Evolutionary conservation across 2,113 vertebrate genomes (phyloP).

Genomic region (Channa argus): DNA sequence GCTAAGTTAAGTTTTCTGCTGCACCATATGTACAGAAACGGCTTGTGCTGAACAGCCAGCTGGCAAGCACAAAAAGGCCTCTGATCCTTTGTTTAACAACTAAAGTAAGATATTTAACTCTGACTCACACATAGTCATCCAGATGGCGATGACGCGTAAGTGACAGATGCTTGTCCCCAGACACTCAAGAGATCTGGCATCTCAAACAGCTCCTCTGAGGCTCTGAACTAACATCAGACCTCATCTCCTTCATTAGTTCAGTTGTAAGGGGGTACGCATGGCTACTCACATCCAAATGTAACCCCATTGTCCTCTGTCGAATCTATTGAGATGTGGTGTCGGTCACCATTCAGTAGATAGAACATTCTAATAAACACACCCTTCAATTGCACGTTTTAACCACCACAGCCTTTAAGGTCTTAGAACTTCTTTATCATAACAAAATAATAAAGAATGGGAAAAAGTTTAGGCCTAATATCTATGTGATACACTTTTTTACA

Average conservation of each 20-base stretch:
- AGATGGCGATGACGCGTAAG: slow-evolving; percentile 60
- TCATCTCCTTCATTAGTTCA: slow-evolving; percentile 63
- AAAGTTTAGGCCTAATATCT: too few relatives aligned
- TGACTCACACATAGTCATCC: slow-evolving; percentile 41
- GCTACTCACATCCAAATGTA: slow-evolving; percentile 48
- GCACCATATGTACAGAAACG: background rate
- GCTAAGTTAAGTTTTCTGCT: background rate
- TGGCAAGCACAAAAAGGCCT: background rate
- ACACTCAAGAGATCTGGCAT: slow-evolving; percentile 45
- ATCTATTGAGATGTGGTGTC: slow-evolving; percentile 40
- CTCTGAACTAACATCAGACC: slow-evolving; percentile 43
- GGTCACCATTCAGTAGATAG: slow-evolving; percentile 28
- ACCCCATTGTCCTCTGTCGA: slow-evolving; percentile 29
- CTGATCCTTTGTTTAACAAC: slow-evolving; percentile 7
- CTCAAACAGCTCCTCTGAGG: slow-evolving; percentile 54
- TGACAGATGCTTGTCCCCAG: slow-evolving; percentile 67
- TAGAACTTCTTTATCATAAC: background rate
- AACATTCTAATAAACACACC: background rate
- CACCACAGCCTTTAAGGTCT: background rate
- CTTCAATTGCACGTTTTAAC: slow-evolving; percentile 3
- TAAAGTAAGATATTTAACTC: slow-evolving; percentile 6
- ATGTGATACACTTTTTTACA: too few relatives aligned
- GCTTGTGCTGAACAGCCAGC: slow-evolving; percentile 12
- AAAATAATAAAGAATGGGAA: too few relatives aligned
- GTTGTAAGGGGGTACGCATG: slow-evolving; percentile 63